Evolutionary conservation across 2,888 invertebrate genomes (phyloP), one percentile per base, ranked within the genome.

Genomic region (Melanostoma mellinum): DNA sequence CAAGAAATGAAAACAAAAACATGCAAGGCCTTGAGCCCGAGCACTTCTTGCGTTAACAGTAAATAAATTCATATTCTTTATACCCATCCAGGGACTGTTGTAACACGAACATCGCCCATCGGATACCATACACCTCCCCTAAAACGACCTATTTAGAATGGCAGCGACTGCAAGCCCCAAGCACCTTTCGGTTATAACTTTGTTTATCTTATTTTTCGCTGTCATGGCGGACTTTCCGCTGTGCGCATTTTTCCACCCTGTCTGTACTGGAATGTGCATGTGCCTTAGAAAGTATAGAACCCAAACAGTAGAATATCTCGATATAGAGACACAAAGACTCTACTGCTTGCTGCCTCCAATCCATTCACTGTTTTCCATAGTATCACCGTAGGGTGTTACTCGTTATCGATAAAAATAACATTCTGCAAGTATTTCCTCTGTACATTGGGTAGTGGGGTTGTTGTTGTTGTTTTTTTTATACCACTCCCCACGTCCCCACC

Each of bases 121-220:
- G 32, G 20, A 52, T 50, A 63, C 20, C 20, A 5, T 6, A 35
- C 36, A 10, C n/a, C 40, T 8, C 42, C 44, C 32, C 48, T 9
- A 68, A 60, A 68, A 35, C 48, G 48, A 69, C 69, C 61, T 10
- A 63, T 69, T 76, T 76, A 63, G 60, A 55, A 68, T 68, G 32
- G 38, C 35, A 35, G 40, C 44, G 40, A 30, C 40, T 56, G n/a
- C 65, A 58, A 36, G 46, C 61, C 61, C 40, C 10, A 3, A 30
- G 48, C 50, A 50, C 63, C 75, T 48, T 40, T 55, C 40, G 61
- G 55, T 42, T 63, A 40, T 55, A 76, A 76, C 71, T 61, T 63
- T 76, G 71, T 63, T 69, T 76, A 76, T 71, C 71, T 76, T 38
- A 67, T 74, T 74, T 74, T 67, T 35, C 32, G 36, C 56, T 74